Evolutionary conservation across 2,113 vertebrate species (phyloP), one percentile per base, ranked within the genome.

Genomic region (Pterocles orientalis): DNA sequence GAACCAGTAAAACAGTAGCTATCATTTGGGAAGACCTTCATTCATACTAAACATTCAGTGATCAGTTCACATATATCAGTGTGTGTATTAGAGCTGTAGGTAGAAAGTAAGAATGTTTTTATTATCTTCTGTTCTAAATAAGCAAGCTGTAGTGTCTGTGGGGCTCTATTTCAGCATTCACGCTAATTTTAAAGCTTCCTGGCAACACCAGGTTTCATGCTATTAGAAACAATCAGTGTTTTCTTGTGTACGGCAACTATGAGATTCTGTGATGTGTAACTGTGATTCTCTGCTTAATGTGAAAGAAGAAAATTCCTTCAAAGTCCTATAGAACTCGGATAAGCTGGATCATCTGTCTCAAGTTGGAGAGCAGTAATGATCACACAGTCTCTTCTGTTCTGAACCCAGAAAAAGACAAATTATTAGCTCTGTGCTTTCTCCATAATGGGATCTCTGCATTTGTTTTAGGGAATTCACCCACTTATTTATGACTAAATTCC

Each of bases 211-310:
- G 61, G 24, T 89, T 78, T 82, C 77, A 23, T 13, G 60, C 56
- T 91, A 0, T 62, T 86, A 51, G 72, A 60, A 51, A 80, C 18
- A 31, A 1, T 62, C 45, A 20, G 50, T 92, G 84, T 70, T 95
- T 92, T 87, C 69, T 77, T 85, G 62, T 90, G 90, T 91, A 16
- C 62, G 31, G 34, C 89, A 76, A 48, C 50, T 41, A 31, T 84
- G 95, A 65, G 66, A 33, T 88, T 83, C 62, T 87, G 70, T 96
- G 86, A 61, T 43, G 86, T 94, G n/a, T n/a, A n/a, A n/a, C n/a
- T n/a, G n/a, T n/a, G n/a, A n/a, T n/a, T n/a, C n/a, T n/a, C n/a
- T 50, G 70, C 70, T 64, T 76, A 71, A 78, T 15, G 39, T 81
- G 51, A 83, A 94, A 88, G 80, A 90, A 82, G 71, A 92, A 94